Evolutionary conservation across 2,888 invertebrate genomes (phyloP).

Genomic region (Drosophila recens): DNA sequence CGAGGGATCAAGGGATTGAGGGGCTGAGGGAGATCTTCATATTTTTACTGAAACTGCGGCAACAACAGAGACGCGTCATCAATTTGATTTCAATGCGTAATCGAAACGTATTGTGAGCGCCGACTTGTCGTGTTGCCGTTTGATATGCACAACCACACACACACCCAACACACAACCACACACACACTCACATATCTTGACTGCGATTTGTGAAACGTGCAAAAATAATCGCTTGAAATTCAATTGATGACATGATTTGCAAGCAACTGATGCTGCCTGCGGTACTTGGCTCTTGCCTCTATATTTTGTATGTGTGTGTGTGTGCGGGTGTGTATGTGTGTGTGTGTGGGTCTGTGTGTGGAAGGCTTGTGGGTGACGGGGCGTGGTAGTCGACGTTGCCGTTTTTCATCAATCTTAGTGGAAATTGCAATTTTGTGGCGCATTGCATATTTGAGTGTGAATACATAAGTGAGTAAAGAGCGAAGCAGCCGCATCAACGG

Average conservation of each 20-base stretch:
- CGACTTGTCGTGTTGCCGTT: slow-evolving; percentile 32
- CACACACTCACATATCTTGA: slow-evolving; percentile 45
- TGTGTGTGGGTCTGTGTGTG: background rate
- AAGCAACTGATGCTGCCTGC: slow-evolving; percentile 44
- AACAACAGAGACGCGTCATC: slow-evolving; percentile 62
- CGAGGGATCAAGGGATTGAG: background rate
- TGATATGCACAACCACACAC: slow-evolving; percentile 48
- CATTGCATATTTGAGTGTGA: slow-evolving; percentile 75
- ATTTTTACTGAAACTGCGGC: slow-evolving; percentile 31
- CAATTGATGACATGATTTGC: slow-evolving; percentile 81
- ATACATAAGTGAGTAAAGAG: slow-evolving; percentile 68
- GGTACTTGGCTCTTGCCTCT: slow-evolving; percentile 4
- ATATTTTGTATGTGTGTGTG: background rate
- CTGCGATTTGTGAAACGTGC: slow-evolving; percentile 75
- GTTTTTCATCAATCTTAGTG: slow-evolving; percentile 81
- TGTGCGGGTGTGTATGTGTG: background rate
- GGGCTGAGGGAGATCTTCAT: slow-evolving; percentile 23
- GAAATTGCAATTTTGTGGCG: slow-evolving; percentile 79
- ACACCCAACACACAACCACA: slow-evolving; percentile 18
- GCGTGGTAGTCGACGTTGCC: slow-evolving; percentile 45
- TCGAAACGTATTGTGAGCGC: slow-evolving; percentile 73
- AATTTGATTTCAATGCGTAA: slow-evolving; percentile 80
- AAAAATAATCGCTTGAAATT: slow-evolving; percentile 78
- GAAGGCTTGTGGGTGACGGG: slow-evolving; percentile 9
- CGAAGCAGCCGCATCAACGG: slow-evolving; percentile 20